Evolutionary conservation across 2,797 vertebrate species (phyloP), one percentile per base, ranked within the genome.

Genomic region (Varecia variegata): DNA sequence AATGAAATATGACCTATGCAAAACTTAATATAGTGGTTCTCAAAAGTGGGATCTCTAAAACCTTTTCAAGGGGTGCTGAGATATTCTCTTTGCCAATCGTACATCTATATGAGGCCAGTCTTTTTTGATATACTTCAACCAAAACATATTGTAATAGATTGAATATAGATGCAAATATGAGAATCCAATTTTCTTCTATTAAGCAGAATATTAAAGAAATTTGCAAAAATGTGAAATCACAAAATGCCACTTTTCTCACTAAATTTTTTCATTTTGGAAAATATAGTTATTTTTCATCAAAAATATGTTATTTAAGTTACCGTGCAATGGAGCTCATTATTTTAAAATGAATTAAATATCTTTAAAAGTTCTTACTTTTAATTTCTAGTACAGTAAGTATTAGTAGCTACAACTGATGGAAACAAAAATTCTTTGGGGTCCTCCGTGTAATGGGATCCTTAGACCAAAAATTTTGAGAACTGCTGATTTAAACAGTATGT

Each of bases 391-490:
- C 9, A 74, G 23, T 77, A 84, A 65, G 80, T 45, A 68, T 56
- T 45, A 62, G 25, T 52, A 71, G 73, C 27, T 80, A 32, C 43
- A 92, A 92, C 18, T 74, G 32, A 74, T 40, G 65, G 25, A 50
- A 71, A 85, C 30, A 79, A 56, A 87, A 87, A 74, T n/a, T 77
- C 32, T 80, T 65, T 83, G 43, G 13, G 11, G 25, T 50, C 17
- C 30, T 88, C 47, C 67, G 17, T 74, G 25, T 92, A 76, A 68
- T 82, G 35, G 40, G 20, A 4, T 76, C 47, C 47, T 81, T 43
- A 77, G 47, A 82, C n/a, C 30, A 82, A 88, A 87, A 52, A 43
- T 88, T 76, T 88, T 60, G n/a, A 95, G 45, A 87, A 74, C 38
- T 88, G 13, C 38, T 84, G 60, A 58, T 83, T 92, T 88, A 82